Base-by-base conservation (phyloP, 2,888 invertebrate genomes). In the Mimachlamys varia region DNA sequence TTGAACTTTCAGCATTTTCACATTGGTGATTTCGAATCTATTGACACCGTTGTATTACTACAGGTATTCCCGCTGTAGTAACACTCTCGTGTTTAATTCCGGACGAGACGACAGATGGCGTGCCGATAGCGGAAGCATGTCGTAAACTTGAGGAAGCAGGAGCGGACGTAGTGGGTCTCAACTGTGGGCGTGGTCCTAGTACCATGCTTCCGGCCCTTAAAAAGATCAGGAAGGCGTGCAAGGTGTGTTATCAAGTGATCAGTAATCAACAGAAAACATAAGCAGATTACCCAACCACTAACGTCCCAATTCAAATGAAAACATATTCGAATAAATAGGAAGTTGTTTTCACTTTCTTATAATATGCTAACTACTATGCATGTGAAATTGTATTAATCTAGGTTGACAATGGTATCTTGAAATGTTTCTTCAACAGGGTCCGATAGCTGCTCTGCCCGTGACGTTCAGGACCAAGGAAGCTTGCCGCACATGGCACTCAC, bases 131-230 rank as follows among this genome's bases (percentile, higher is more conserved):
- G 4, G 94, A 95, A 44, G 95, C 95, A 0, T 94, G 94, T 50
- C 91, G 93, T n/a, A 90, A 90, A 76, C 92, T 96, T 87, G 94
- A 96, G 91, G 94, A 95, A n/a, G 94, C 92, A 22, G 96, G 96
- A 0, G 96, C 96, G 4, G 95, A 93, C 49, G 96, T 96, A 22
- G 96, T 96, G 0, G 96, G 96, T 0, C 90, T 96, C 2, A 96
- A 96, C 91, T 96, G 96, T 93, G 93, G 92, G 49, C 88, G 95
- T 50, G 96, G 96, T 27, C 96, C 96, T 12, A 62, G 53, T 0
- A 94, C 95, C 53, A 95, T 95, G 94, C 55, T 95, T 27, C 95
- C 95, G 17, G 90, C 95, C 3, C 89, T 96, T 12, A 92, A 92
- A 55, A 93, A 96, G 17, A 93, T 95, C 44, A 91, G 94, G 27